phyloP scores from a whole-genome alignment of 2,888 invertebrate genomes.

The Chrysodeixis includens region DNA sequence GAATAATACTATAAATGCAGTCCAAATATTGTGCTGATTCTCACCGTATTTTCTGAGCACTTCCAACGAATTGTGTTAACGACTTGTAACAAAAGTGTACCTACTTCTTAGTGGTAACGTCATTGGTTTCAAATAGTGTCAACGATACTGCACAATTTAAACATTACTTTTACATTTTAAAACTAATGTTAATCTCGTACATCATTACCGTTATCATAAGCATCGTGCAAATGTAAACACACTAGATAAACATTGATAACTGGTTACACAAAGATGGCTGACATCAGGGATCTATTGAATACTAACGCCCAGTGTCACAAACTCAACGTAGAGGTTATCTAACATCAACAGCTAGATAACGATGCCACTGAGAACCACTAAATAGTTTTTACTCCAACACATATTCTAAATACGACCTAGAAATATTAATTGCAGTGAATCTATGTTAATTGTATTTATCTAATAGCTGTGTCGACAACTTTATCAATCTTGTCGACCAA shows the following conservation, averaged over 20 bases:
- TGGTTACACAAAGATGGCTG: constrained; percentile 77
- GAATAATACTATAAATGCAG: constrained; percentile 13
- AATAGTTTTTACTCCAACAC: constrained; percentile 36
- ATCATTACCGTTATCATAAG: constrained; percentile 66
- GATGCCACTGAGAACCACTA: constrained; percentile 28
- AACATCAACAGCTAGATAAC: constrained; percentile 49
- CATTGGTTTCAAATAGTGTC: constrained; percentile 2
- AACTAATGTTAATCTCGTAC: constrained; percentile 58
- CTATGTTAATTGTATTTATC: constrained; percentile 28
- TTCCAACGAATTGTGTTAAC: neutral
- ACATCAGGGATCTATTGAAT: constrained; percentile 58
- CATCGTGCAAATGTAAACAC: constrained; percentile 76
- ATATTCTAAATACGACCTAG: constrained; percentile 30
- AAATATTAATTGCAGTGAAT: constrained; percentile 23
- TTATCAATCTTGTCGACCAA: constrained; percentile 25
- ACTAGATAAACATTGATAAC: constrained; percentile 76
- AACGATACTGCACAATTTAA: constrained; percentile 34
- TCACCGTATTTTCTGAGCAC: neutral
- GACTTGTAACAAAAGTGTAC: neutral
- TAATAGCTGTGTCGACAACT: constrained; percentile 33
- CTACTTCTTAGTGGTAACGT: neutral
- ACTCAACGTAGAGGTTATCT: constrained; percentile 53
- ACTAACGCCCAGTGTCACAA: constrained; percentile 37
- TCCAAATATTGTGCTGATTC: neutral
- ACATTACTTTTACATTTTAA: constrained; percentile 48